phyloP scores from a whole-genome alignment of 2,797 vertebrate genomes.

The Ptychadena robeensis region DNA sequence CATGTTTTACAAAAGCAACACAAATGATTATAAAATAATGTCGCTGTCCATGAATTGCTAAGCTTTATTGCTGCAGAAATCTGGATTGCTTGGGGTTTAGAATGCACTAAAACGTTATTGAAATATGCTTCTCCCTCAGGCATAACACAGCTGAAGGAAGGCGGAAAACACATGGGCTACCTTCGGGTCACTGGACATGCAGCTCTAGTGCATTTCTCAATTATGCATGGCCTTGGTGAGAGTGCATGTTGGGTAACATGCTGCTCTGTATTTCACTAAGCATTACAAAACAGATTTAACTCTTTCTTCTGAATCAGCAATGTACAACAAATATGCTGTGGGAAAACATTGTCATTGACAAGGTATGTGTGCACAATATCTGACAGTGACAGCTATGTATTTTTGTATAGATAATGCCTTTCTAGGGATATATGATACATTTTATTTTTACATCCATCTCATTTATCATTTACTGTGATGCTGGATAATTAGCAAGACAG shows the following conservation, averaged over 20 bases:
- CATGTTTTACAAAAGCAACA: neutral
- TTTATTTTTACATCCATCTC: neutral
- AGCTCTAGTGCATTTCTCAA: conserved; percentile 55
- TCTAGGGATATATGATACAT: neutral
- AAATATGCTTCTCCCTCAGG: conserved; percentile 50
- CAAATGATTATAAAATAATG: neutral
- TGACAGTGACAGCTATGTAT: neutral
- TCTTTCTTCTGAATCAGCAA: neutral
- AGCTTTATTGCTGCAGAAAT: conserved; percentile 14
- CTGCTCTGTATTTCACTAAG: conserved; percentile 21
- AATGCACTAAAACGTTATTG: conserved; percentile 37
- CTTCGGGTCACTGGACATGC: conserved; percentile 55
- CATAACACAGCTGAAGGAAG: conserved; percentile 52
- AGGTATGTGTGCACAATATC: neutral
- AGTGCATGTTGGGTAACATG: conserved; percentile 49
- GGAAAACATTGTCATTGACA: neutral
- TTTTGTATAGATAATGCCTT: neutral
- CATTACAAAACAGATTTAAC: conserved; percentile 38
- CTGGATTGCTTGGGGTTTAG: neutral
- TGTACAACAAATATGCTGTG: neutral
- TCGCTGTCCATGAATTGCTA: neutral
- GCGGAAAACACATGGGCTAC: conserved; percentile 41
- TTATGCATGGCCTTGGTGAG: conserved; percentile 49
- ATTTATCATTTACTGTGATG: neutral
- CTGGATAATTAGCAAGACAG: neutral